Base-by-base conservation (phyloP, 1,140 invertebrate genomes). In the Batillaria attramentaria region DNA sequence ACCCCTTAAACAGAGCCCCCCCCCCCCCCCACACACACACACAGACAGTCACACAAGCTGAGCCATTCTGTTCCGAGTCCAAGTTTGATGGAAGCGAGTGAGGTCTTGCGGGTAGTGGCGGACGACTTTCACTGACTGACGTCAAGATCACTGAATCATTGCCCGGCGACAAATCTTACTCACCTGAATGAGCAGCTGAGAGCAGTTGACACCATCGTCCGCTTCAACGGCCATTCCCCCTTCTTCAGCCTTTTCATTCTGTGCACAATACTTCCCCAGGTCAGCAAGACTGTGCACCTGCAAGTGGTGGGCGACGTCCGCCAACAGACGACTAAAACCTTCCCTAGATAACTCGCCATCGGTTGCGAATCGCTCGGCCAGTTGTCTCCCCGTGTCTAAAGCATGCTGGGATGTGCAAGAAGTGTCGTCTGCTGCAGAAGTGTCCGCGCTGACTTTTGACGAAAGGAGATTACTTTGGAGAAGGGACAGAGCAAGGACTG, bases 171-270 rank as follows among this genome's bases (percentile, higher is more conserved):
- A 13, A 50, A 10, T 31, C 31, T 28, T 42, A 72, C 70, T 72
- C 46, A 72, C 70, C 31, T 54, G 24, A 33, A 43, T 3, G n/a
- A 50, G 6, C 18, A 50, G 6, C 50, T 60, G n/a, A 57, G 72
- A 74, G 35, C 46, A 60, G 72, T 74, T 74, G 42, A 57, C 10
- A 24, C 20, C 3, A 31, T 54, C n/a, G n/a, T n/a, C 50, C n/a
- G 1, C 1, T 18, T 54, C n/a, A 0, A 8, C 69, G 5, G 31
- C 35, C 33, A 39, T 1, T 72, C 18, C 16, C 46, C 2, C 50
- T n/a, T 31, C 46, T n/a, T 13, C 28, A 31, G 70, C 18, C 4
- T 72, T n/a, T n/a, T n/a, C n/a, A n/a, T n/a, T n/a, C 13, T 41
- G 6, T 6, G 62, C 62, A 69, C 66, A 69, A 5, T 20, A 10